Evolutionary conservation across 2,113 vertebrate species (phyloP).

Genomic region (Boulengeromyrus knoepffleri): DNA sequence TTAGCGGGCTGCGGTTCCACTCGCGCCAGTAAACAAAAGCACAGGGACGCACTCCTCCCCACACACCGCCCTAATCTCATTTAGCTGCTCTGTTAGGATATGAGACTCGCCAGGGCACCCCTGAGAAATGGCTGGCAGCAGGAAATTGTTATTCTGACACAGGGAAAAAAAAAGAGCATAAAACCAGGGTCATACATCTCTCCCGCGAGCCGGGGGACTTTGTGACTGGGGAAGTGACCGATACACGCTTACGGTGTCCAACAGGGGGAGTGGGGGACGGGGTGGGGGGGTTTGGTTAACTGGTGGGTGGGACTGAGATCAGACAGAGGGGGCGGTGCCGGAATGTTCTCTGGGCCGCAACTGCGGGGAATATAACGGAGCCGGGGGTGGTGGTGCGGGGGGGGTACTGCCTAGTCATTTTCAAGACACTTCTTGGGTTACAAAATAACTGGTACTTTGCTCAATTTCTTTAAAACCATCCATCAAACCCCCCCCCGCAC

Average conservation of each 20-base stretch:
- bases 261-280: neutral
- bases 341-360: neutral
- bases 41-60: neutral
- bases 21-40: neutral
- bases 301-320: neutral
- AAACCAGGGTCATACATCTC: neutral
- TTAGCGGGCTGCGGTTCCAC: neutral
- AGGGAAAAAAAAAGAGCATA: neutral
- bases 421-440: neutral
- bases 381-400: neutral
- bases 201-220: neutral
- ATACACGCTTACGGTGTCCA: neutral
- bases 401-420: neutral
- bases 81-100: neutral
- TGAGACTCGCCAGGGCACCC: slow-evolving; percentile 3
- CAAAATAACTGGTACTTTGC: neutral
- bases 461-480: neutral
- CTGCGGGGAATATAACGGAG: neutral
- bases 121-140: slow-evolving; percentile 5
- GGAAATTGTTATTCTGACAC: slow-evolving; percentile 10
- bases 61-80: slow-evolving; percentile 7
- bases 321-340: neutral
- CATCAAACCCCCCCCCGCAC: neutral
- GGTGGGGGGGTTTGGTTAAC: neutral
- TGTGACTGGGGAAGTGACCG: neutral